Evolutionary conservation across 2,113 vertebrate genomes (phyloP).

Genomic region (Fulica atra): DNA sequence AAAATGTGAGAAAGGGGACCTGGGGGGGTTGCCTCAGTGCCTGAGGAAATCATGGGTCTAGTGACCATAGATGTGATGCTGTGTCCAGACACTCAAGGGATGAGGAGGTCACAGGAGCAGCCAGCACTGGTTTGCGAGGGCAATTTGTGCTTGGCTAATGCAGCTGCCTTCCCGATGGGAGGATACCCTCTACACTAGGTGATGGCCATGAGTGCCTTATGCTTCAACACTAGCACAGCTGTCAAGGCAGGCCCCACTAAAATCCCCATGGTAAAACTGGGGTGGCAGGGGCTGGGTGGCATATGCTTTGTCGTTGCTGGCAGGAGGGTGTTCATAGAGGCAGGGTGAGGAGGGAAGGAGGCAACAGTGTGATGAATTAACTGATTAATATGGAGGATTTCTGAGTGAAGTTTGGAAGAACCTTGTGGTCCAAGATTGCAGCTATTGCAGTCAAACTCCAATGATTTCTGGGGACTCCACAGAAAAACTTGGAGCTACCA

Average conservation of each 20-base stretch:
- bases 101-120: not conserved
- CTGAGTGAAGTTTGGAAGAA: not conserved
- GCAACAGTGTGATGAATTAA: accelerated
- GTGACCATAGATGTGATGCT: not conserved
- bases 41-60: not conserved
- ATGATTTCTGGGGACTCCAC: not conserved
- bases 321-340: not conserved
- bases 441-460: not conserved
- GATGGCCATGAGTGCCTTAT: too few relatives aligned
- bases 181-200: not conserved
- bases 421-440: not conserved
- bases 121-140: not conserved
- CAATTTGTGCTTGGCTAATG: not conserved
- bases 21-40: not conserved
- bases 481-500: not conserved
- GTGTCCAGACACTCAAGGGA: not conserved
- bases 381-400: not conserved
- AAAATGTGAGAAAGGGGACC: not conserved
- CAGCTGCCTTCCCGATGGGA: accelerated
- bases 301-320: not conserved
- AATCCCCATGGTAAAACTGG: not conserved
- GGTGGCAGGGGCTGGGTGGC: not conserved
- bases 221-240: not conserved
- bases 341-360: not conserved
- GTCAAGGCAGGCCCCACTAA: not conserved